Evolutionary conservation across 2,797 vertebrate species (phyloP).

Genomic region (Gymnothorax javanicus): DNA sequence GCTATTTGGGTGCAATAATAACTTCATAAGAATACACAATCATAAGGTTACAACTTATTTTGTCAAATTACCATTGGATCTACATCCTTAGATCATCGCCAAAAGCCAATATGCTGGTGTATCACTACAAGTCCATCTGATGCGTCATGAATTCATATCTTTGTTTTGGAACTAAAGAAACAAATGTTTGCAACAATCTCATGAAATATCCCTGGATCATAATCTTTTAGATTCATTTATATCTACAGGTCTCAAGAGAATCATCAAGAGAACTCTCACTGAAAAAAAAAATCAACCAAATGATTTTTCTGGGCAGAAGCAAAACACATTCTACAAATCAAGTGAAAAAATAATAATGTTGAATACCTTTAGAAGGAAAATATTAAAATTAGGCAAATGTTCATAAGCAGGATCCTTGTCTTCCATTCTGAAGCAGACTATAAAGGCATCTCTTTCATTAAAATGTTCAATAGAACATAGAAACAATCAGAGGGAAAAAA

Average conservation of each 20-base stretch:
- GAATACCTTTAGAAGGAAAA: neutral
- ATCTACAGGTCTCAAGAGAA: neutral
- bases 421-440: neutral
- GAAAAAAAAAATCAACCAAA: neutral
- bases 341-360: neutral
- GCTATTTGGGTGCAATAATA: too few species aligned
- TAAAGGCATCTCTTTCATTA: neutral
- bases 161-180: neutral
- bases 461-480: neutral
- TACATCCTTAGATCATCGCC: neutral
- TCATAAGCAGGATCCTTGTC: neutral
- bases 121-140: neutral
- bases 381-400: neutral
- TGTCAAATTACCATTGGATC: neutral
- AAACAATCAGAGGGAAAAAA: neutral
- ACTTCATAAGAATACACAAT: neutral
- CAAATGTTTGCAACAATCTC: neutral
- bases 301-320: neutral
- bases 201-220: neutral
- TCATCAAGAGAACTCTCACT: neutral
- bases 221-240: neutral
- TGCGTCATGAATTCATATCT: neutral
- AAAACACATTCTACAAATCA: neutral
- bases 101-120: neutral
- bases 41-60: neutral